Evolutionary conservation across 1,140 invertebrate species (phyloP).

Genomic region (Lordiphosa stackelbergi): DNA sequence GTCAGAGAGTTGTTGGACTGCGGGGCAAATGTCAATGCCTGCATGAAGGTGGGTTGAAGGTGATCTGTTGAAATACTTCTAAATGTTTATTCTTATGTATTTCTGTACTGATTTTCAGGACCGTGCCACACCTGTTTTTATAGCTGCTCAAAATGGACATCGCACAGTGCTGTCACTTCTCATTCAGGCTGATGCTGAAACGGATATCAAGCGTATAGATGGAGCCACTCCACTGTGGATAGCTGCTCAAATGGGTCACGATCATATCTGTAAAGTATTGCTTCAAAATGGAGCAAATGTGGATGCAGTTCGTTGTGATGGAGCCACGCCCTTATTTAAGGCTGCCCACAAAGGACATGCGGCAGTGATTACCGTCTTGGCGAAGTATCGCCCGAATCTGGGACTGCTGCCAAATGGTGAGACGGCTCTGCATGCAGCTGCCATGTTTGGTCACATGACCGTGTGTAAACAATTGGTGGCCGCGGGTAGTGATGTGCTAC

Average conservation of each 20-base stretch:
- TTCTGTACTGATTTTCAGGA: conserved; percentile 81
- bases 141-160: conserved; percentile 94
- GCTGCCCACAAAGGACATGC: conserved; percentile 94
- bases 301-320: conserved; percentile 90
- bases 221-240: conserved; percentile 95
- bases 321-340: conserved; percentile 94
- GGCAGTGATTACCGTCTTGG: conserved; percentile 89
- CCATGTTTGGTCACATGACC: conserved; percentile 89
- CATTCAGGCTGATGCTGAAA: conserved; percentile 83
- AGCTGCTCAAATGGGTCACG: conserved; percentile 94
- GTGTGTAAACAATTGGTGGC: conserved; percentile 87
- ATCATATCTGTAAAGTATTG: conserved; percentile 87
- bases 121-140: conserved; percentile 91
- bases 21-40: conserved; percentile 89
- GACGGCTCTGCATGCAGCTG: conserved; percentile 91
- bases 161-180: conserved; percentile 84
- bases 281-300: conserved; percentile 87
- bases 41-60: conserved; percentile 86
- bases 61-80: neutral
- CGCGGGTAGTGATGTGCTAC: conserved; percentile 83
- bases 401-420: conserved; percentile 92
- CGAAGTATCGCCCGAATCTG: conserved; percentile 89
- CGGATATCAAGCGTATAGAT: conserved; percentile 86
- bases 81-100: neutral
- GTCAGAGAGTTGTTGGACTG: conserved; percentile 87